Conservation (phyloP, 2,113 vertebrate genomes). For the Pungitius pungitius region DNA sequence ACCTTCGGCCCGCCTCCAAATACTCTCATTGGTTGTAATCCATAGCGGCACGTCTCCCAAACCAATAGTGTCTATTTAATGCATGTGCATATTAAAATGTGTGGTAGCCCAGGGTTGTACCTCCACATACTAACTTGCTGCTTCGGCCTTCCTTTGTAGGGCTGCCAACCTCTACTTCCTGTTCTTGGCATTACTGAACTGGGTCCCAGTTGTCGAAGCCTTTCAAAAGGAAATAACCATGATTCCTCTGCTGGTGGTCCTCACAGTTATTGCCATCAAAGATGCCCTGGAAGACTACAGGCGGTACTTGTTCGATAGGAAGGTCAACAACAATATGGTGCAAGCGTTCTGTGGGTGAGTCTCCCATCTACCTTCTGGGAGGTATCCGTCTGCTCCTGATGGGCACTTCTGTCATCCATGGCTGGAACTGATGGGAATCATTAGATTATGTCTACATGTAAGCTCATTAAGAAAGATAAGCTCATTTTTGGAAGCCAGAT, state of each 20-base stretch:
- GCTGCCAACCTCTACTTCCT: conserved; percentile 96
- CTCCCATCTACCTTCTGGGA: neutral
- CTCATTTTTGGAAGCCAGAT: too few relatives aligned
- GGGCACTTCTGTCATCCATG: too few relatives aligned
- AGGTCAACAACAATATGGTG: conserved; percentile 89
- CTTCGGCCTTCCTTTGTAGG: conserved; percentile 73
- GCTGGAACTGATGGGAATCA: too few relatives aligned
- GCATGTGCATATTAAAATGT: too few relatives aligned
- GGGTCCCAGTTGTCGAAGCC: conserved; percentile 96
- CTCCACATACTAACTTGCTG: neutral
- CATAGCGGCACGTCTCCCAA: too few relatives aligned
- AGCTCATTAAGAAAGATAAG: too few relatives aligned
- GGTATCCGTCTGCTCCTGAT: too few relatives aligned
- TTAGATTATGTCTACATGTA: too few relatives aligned
- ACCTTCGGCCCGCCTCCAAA: too few relatives aligned
- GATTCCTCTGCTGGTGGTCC: conserved; percentile 91
- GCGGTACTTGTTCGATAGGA: conserved; percentile 91
- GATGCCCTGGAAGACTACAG: conserved; percentile 95
- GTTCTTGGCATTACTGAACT: conserved; percentile 92
- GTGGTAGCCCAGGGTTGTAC: conserved; percentile 1
- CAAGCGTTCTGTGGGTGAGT: conserved; percentile 90
- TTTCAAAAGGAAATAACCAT: conserved; percentile 98
- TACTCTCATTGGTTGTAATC: too few relatives aligned
- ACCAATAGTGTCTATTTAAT: too few relatives aligned
- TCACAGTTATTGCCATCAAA: conserved; percentile 91